Conservation (phyloP, 2,113 vertebrate species). For the Hippocampus barbouri region DNA sequence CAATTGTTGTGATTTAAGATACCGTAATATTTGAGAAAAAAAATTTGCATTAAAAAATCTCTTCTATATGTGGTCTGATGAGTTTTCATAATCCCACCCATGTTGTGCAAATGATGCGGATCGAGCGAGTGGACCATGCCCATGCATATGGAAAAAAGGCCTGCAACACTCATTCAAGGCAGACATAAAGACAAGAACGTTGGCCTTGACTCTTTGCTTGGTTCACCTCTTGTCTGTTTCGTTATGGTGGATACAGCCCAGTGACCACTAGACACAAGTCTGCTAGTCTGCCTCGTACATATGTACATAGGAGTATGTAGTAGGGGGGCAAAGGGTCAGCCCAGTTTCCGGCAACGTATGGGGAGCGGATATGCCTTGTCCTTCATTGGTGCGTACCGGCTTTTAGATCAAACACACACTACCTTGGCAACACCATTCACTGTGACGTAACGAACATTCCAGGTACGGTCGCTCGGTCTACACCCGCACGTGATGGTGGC, state of each 20-base stretch:
- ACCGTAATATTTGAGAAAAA: neutral
- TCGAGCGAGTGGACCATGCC: neutral
- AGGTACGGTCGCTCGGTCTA: slow-evolving; percentile 59
- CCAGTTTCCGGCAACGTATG: slow-evolving; percentile 48
- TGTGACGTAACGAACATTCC: slow-evolving; percentile 65
- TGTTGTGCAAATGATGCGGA: neutral
- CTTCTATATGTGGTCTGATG: neutral
- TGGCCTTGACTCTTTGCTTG: slow-evolving; percentile 17
- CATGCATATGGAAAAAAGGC: slow-evolving; percentile 3
- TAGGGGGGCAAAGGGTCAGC: slow-evolving; percentile 42
- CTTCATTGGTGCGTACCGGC: slow-evolving; percentile 67
- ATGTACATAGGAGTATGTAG: slow-evolving; percentile 45
- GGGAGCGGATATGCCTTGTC: slow-evolving; percentile 36
- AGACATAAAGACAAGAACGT: slow-evolving; percentile 6
- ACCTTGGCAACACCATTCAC: slow-evolving; percentile 69
- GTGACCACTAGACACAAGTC: slow-evolving; percentile 22
- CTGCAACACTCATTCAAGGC: slow-evolving; percentile 2
- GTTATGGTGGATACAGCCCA: slow-evolving; percentile 31
- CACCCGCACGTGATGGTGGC: slow-evolving; percentile 8
- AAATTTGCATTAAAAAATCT: neutral
- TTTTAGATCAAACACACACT: slow-evolving; percentile 57
- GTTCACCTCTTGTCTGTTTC: slow-evolving; percentile 16
- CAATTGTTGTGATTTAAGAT: neutral
- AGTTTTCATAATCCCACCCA: neutral
- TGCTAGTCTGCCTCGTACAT: slow-evolving; percentile 33